Conservation (phyloP, 2,888 invertebrate species). For the Nephrotoma guestfalica region DNA sequence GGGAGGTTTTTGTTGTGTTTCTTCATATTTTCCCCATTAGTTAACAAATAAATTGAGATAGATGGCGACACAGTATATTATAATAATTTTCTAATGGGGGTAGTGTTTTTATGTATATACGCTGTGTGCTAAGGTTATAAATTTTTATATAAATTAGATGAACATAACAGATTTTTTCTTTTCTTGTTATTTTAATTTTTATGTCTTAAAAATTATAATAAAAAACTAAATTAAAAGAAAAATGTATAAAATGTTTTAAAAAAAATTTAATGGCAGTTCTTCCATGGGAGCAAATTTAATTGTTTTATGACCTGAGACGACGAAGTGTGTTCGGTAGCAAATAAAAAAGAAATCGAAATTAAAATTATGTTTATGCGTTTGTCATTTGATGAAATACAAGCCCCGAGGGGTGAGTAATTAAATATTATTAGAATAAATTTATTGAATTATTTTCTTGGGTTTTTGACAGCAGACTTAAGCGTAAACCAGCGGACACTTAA, state of each 20-base stretch:
- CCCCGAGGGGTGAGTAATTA: not conserved
- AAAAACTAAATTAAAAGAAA: not conserved
- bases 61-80: slow-evolving; percentile 2
- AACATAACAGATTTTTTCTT: not conserved
- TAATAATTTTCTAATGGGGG: not conserved
- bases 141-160: not conserved
- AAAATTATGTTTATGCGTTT: not conserved
- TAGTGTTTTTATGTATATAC: not conserved
- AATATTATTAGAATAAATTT: not conserved
- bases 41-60: slow-evolving; percentile 3
- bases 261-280: not conserved
- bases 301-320: not conserved
- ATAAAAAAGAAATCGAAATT: not conserved
- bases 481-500: no score
- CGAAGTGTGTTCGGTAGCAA: not conserved
- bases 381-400: not conserved
- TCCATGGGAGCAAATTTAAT: not conserved
- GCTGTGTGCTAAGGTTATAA: no score
- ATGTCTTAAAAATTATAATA: not conserved
- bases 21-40: not conserved
- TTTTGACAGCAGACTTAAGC: no score
- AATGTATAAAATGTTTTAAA: not conserved
- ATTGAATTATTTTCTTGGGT: not conserved
- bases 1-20: not conserved
- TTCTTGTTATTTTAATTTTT: not conserved